Evolutionary conservation across 2,888 invertebrate genomes (phyloP), one percentile per base, ranked within the genome.

Genomic region (Phalangium opilio): DNA sequence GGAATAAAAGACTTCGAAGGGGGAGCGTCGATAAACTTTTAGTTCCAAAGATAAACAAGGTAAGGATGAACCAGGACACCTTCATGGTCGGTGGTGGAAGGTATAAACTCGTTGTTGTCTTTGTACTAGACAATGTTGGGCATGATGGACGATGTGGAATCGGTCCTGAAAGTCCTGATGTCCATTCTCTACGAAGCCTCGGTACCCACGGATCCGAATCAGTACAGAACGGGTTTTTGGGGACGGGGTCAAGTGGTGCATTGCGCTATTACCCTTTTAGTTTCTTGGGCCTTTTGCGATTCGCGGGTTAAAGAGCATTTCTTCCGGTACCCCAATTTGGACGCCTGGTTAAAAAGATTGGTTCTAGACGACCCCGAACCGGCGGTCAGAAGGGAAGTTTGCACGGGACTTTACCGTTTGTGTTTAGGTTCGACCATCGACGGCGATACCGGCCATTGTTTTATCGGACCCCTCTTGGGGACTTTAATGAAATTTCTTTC

Each of bases 321-420:
- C 12, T 87, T 87, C 61, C 76, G 79, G 60, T 77, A 81, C 41
- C 72, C 75, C 0, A 76, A 79, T 48, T 76, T 85, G 59, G 66
- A 69, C 34, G 64, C 66, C n/a, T 87, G 90, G 78, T 73, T 91
- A 43, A 82, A 83, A 33, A 70, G 86, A 55, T 73, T 91, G 46
- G 78, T 89, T 41, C 71, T 93, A 3, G 90, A 91, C 62, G 90
- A 91, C 63, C 89, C 89, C 0, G 91, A 93, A 64, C 89, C 90
- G 0, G 74, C 83, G 55, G 87, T 91, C 0, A 75, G 91, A 14
- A 75, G 87, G 45, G 91, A 93, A 66, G 85, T 86, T 0, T 90
- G 90, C 65, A 83, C 85, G 44, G 90, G 90, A 0, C 71, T 91
- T n/a, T 90, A 91, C 67, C 75, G 84, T 43, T 72, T 90, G 43